phyloP scores from a whole-genome alignment of 2,113 vertebrate species.

The Rafetus swinhoei region DNA sequence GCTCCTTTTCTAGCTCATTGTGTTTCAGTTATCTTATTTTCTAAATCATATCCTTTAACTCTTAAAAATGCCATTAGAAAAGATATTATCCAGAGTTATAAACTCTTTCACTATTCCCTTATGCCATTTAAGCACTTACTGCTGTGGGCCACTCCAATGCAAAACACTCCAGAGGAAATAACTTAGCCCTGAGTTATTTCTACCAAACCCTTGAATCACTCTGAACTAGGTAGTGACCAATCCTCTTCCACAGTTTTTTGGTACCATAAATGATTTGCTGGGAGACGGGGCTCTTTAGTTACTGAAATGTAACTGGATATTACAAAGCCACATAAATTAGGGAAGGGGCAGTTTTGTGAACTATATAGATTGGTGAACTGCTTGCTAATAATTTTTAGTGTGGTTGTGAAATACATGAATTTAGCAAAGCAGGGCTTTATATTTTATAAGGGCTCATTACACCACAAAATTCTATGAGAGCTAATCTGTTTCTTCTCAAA shows the following conservation, averaged over 20 bases:
- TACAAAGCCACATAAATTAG: slow-evolving; percentile 66
- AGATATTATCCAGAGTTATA: slow-evolving; percentile 73
- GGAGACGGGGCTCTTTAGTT: slow-evolving; percentile 49
- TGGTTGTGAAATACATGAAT: not conserved
- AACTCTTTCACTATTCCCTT: slow-evolving; percentile 72
- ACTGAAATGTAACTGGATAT: slow-evolving; percentile 58
- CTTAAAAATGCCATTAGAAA: slow-evolving; percentile 79
- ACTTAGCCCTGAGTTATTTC: slow-evolving; percentile 75
- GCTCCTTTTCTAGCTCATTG: slow-evolving; percentile 74
- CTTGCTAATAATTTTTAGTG: slow-evolving; percentile 7
- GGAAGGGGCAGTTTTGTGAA: slow-evolving; percentile 57
- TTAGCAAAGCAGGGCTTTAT: not conserved
- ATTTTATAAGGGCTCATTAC: not conserved
- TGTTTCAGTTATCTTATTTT: slow-evolving; percentile 74
- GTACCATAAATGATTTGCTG: slow-evolving; percentile 68
- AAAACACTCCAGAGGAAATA: slow-evolving; percentile 74
- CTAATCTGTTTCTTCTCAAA: not conserved
- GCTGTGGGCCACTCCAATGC: slow-evolving; percentile 70
- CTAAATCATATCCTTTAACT: slow-evolving; percentile 72
- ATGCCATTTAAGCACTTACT: slow-evolving; percentile 80
- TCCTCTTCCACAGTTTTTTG: slow-evolving; percentile 67
- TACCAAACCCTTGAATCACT: slow-evolving; percentile 73
- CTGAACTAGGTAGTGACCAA: slow-evolving; percentile 70
- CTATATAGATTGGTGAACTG: slow-evolving; percentile 21
- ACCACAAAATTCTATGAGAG: not conserved